Evolutionary conservation across 53 echinoderm and acorn worm genomes (phyloP).

Genomic region (Luidia sarsii): DNA sequence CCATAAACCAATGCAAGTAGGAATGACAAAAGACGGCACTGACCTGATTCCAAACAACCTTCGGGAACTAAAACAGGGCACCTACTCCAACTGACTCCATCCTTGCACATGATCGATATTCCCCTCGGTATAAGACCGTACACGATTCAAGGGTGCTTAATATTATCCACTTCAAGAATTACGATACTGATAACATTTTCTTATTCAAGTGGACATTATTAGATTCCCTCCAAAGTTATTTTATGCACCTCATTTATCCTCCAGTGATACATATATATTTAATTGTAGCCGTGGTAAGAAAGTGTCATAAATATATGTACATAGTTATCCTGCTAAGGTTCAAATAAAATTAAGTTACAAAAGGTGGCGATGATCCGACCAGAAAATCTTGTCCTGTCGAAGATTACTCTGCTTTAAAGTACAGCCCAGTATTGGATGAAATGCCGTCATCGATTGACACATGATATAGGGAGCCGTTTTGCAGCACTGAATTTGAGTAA

Average conservation of each 20-base stretch:
- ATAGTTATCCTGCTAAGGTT: conserved; percentile 11
- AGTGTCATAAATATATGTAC: conserved; percentile 32
- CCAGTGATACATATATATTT: not conserved
- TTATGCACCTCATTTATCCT: not conserved
- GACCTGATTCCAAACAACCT: no score
- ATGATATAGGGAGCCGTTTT: not conserved
- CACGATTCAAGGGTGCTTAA: no score
- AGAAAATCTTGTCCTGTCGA: not conserved
- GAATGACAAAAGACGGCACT: no score
- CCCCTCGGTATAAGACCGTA: no score
- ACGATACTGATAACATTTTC: no score
- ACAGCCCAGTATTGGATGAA: not conserved
- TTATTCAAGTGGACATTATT: no score
- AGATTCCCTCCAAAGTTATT: not conserved
- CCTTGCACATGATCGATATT: no score
- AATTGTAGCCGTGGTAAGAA: not conserved
- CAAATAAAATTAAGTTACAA: conserved; percentile 27
- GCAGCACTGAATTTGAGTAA: no score
- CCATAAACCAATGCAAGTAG: no score
- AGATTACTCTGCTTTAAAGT: not conserved
- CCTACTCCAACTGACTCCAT: no score
- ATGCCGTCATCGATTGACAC: not conserved
- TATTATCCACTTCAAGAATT: no score
- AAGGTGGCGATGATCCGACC: not conserved
- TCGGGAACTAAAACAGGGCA: no score